phyloP scores from a whole-genome alignment of 2,113 vertebrate genomes.

The Amphiprion percula region DNA sequence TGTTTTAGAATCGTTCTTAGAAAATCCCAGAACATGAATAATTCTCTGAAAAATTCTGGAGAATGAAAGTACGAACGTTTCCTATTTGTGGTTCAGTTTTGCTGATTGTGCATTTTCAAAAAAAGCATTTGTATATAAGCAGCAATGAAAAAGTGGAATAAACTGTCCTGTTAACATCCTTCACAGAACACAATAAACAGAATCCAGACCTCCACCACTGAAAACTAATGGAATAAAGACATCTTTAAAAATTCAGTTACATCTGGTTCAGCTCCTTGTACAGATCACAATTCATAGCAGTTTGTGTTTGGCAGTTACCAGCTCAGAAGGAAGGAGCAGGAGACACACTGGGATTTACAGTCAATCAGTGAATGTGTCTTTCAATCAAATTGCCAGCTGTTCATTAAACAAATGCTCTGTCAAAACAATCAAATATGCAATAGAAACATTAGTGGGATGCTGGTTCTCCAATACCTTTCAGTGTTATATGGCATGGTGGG shows the following conservation, averaged over 20 bases:
- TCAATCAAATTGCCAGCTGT: not conserved
- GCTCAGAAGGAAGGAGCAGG: not conserved
- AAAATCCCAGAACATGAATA: too few relatives aligned
- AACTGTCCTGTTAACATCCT: not conserved
- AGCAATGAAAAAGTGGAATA: not conserved
- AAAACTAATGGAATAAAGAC: too few relatives aligned
- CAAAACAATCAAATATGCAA: constrained; percentile 3
- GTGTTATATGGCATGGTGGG: constrained; percentile 94
- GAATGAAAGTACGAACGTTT: too few relatives aligned
- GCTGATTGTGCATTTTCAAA: not conserved
- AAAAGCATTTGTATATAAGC: not conserved
- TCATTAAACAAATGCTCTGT: not conserved
- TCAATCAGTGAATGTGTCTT: not conserved
- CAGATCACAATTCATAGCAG: not conserved
- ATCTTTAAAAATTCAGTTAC: not conserved
- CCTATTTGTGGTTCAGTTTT: too few relatives aligned
- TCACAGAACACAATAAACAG: too few relatives aligned
- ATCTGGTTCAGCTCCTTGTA: not conserved
- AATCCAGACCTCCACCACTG: too few relatives aligned
- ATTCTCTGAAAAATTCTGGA: too few relatives aligned
- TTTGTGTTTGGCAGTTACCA: not conserved
- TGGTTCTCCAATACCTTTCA: constrained; percentile 83
- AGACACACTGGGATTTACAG: constrained; percentile 5
- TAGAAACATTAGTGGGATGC: not conserved
- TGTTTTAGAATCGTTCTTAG: too few relatives aligned